Base-by-base conservation (phyloP, 2,797 vertebrate species). In the Valencia hispanica region DNA sequence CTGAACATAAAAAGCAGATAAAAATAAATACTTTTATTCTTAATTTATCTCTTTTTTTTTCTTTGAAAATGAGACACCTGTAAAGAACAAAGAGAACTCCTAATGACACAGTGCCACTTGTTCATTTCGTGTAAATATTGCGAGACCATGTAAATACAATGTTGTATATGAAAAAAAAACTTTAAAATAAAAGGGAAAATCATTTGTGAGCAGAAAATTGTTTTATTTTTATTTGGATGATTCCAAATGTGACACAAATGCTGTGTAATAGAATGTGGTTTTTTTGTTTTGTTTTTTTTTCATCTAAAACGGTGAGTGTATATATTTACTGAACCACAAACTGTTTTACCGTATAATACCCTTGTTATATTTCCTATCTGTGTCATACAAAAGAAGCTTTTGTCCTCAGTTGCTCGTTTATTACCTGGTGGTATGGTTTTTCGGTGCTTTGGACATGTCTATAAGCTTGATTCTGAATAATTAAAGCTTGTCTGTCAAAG, bases 161-260 rank as follows among this genome's bases (percentile, higher is more conserved):
- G 95, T 95, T 96, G 95, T 96, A 96, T 95, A 96, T 96, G 94
- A 95, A 95, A 95, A 94, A 69, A 94, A 95, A 93, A 91, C 91
- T 95, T 96, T 95, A 94, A 96, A 95, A 94, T 94, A 95, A 96
- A 93, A 91, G 85, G 89, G 91, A 93, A 93, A 94, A 94, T 94
- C 89, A 90, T 89, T 87, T 92, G 93, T 94, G 92, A 94, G 89
- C 89, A 93, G 91, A 91, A 93, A 90, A 87, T 90, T 91, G 90
- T 90, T 93, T 91, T 90, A 78, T 90, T 93, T 92, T 91, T 79
- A 74, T 83, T 87, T 83, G 77, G 71, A 84, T 87, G 71, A 86
- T 84, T 88, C 36, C 79, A 70, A 82, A 88, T 92, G 86, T 92
- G 89, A 92, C 89, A 91, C 84, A 79, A 79, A 84, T 87, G 80